Conservation (phyloP, 2,888 invertebrate genomes). For the Seladonia tumulorum region DNA sequence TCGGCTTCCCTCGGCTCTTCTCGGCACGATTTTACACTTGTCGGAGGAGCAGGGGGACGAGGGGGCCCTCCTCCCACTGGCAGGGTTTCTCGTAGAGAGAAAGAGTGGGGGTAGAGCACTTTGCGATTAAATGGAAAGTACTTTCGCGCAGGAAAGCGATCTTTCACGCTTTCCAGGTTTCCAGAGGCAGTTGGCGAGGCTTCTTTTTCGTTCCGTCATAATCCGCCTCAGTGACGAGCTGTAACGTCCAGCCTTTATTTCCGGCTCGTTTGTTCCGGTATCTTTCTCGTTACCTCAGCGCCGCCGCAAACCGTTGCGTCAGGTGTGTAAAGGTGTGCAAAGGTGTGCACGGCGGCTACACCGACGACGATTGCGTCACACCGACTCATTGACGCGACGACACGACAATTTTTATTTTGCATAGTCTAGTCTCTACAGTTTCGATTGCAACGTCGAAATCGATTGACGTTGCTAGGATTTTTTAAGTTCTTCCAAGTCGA, state of each 20-base stretch:
- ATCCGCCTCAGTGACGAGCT: conserved; percentile 54
- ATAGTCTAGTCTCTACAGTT: too few relatives aligned
- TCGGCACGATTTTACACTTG: neutral
- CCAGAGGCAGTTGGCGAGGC: conserved; percentile 49
- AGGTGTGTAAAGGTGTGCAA: neutral
- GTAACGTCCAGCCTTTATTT: conserved; percentile 63
- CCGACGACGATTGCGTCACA: neutral
- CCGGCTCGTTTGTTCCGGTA: conserved; percentile 61
- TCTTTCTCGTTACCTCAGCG: conserved; percentile 56
- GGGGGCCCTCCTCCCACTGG: too few relatives aligned
- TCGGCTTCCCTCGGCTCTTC: neutral
- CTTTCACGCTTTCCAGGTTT: conserved; percentile 72
- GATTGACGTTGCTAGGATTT: too few relatives aligned
- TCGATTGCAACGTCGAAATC: too few relatives aligned
- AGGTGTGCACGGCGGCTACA: neutral
- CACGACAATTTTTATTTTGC: too few relatives aligned
- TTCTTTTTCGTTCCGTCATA: conserved; percentile 40
- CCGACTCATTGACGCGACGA: too few relatives aligned
- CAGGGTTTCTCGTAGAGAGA: neutral
- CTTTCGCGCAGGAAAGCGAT: conserved; percentile 69
- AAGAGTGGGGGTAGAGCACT: conserved; percentile 34
- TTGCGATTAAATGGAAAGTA: conserved; percentile 69
- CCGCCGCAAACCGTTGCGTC: conserved; percentile 49
- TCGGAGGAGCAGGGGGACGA: too few relatives aligned
- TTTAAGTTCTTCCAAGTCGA: neutral